Base-by-base conservation (phyloP, 2,888 invertebrate species). In the Oligia latruncula region DNA sequence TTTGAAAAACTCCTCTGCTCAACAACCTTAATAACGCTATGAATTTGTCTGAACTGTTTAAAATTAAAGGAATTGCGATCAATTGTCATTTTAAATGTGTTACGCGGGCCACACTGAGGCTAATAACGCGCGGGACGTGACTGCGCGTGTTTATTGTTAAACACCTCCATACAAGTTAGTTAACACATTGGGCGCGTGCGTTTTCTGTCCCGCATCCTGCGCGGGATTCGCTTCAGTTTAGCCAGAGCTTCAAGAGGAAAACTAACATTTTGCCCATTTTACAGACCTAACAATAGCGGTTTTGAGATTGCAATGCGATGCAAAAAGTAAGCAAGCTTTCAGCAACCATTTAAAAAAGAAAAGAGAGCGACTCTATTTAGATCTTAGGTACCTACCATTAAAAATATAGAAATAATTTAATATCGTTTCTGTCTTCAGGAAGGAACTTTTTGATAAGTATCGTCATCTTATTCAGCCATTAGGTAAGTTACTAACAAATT, bases 371-470 rank as follows among this genome's bases (percentile, higher is more conserved):
- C 66, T 43, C 3, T 23, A 9, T 68, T 46, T 46, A 29, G 11
- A 49, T 20, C 3, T 11, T 29, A 11, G 11, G 17, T 13, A 70
- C 49, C 8, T 13, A 70, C 49, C 8, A 23, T 23, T 23, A 35
- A 13, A 60, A n/a, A n/a, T 23, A 35, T 52, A 35, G 0, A 43
- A 35, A 20, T n/a, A 55, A 77, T 43, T 23, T 3, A 67, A 60
- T 60, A 78, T 40, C 0, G 15, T 64, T 78, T 82, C 2, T 46
- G 23, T 86, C 95, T 94, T 83, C 92, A 96, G 96, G 71, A 90
- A 90, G 17, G 87, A 91, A 87, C 93, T 95, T 77, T 90, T 95
- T 67, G 87, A 93, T 58, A 95, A 94, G 82, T 96, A 95, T 88
- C 88, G 88, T 43, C 88, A 93, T 87, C 90, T 95, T 68, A 87